These are phyloP conservation scores for Brachypteracias leptosomus DNA, from an alignment of 2,113 vertebrate genomes.

Conservation along the genomic window DNA sequence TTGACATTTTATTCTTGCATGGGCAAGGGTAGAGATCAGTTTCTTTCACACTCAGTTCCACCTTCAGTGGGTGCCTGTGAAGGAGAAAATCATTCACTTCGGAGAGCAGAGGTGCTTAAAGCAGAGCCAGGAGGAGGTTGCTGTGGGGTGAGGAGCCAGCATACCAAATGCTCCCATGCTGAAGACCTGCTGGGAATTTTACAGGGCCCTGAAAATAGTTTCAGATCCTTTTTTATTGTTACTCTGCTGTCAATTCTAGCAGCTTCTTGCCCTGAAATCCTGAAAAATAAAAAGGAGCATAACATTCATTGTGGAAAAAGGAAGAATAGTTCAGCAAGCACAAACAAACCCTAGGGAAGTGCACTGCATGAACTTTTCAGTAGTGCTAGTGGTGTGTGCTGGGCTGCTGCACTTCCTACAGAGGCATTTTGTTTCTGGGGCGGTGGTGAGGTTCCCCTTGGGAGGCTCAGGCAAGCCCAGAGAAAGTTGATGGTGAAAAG, in stretches of 20 bases:
- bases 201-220: not conserved
- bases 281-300: not conserved
- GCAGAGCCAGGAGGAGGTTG: not conserved
- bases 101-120: not conserved
- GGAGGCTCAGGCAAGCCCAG: not conserved
- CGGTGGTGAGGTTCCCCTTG: not conserved
- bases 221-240: not conserved
- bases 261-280: not conserved
- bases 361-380: not conserved
- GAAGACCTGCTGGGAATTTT: not conserved
- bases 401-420: not conserved
- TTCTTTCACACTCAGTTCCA: not conserved
- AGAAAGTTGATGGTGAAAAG: conserved; percentile 41
- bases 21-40: not conserved
- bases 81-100: not conserved
- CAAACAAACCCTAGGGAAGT: not conserved
- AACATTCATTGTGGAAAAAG: not conserved
- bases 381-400: not conserved
- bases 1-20: not conserved
- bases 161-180: rapidly evolving
- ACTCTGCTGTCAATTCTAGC: not conserved
- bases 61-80: not conserved
- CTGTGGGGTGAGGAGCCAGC: not conserved
- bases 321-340: not conserved
- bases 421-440: not conserved